These are phyloP conservation scores for Antennarius maculatus DNA, from an alignment of 2,797 vertebrate genomes.

Conservation along the genomic window DNA sequence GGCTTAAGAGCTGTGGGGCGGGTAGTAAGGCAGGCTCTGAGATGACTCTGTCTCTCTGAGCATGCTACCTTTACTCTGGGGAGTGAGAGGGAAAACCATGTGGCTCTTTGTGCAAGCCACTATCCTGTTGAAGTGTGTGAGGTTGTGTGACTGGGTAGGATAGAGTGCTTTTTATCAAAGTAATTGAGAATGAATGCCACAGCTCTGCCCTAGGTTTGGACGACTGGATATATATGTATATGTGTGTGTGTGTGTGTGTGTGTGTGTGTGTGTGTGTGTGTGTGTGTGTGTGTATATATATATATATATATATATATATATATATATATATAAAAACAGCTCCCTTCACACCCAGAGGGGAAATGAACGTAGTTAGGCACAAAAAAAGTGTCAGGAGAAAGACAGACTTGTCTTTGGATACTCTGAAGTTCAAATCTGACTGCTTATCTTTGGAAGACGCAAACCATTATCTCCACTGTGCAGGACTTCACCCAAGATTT, in stretches of 20 bases:
- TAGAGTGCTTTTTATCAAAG: slow-evolving; percentile 66
- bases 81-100: slow-evolving; percentile 65
- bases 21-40: slow-evolving; percentile 44
- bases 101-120: slow-evolving; percentile 57
- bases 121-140: slow-evolving; percentile 46
- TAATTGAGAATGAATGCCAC: slow-evolving; percentile 81
- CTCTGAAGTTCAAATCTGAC: slow-evolving; percentile 33
- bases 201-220: slow-evolving; percentile 65
- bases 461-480: slow-evolving; percentile 57
- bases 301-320: no score
- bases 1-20: slow-evolving; percentile 46
- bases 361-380: slow-evolving; percentile 69
- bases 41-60: slow-evolving; percentile 54
- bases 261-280: no score
- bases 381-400: slow-evolving; percentile 54
- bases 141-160: slow-evolving; percentile 49
- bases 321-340: no score
- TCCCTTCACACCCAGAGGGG: slow-evolving; percentile 56
- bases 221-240: slow-evolving; percentile 51
- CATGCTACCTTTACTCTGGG: slow-evolving; percentile 53
- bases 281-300: no score
- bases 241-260: no score
- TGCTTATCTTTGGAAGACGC: slow-evolving; percentile 38
- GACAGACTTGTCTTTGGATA: slow-evolving; percentile 42
- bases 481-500: slow-evolving; percentile 67